Evolutionary conservation across 2,888 invertebrate genomes (phyloP).

Genomic region (Lymantria monacha): DNA sequence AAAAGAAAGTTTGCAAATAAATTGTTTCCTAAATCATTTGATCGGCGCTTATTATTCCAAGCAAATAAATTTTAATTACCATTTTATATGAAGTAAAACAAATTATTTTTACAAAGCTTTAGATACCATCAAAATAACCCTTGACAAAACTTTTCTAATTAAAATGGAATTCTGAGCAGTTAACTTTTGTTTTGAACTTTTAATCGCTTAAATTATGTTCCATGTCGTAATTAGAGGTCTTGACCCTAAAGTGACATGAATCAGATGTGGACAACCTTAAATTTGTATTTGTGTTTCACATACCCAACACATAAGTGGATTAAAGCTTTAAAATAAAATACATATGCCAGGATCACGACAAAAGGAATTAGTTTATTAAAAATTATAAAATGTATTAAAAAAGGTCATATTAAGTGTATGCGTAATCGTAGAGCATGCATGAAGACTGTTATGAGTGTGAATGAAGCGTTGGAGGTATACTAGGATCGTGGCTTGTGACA

Average conservation of each 20-base stretch:
- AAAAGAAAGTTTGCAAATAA: no score
- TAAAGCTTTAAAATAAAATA: not conserved
- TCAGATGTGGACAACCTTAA: constrained; percentile 19
- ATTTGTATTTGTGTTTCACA: constrained; percentile 14
- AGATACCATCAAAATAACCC: constrained; percentile 13
- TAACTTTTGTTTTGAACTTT: constrained; percentile 32
- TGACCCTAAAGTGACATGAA: constrained; percentile 16
- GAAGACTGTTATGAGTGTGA: no score
- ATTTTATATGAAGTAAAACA: not conserved
- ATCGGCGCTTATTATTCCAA: no score
- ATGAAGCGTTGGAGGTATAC: no score
- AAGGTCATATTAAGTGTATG: no score
- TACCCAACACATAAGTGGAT: not conserved
- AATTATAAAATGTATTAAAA: no score
- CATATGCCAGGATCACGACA: not conserved
- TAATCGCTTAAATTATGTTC: constrained; percentile 20
- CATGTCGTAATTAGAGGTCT: constrained; percentile 24
- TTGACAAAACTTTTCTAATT: constrained; percentile 32
- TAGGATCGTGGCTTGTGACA: no score
- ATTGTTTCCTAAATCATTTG: no score
- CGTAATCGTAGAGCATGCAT: no score
- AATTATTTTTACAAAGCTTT: not conserved
- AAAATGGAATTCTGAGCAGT: constrained; percentile 19
- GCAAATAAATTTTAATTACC: no score
- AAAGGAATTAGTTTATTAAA: no score